Base-by-base conservation (phyloP, 2,797 vertebrate genomes). In the Spondyliosoma cantharus region DNA sequence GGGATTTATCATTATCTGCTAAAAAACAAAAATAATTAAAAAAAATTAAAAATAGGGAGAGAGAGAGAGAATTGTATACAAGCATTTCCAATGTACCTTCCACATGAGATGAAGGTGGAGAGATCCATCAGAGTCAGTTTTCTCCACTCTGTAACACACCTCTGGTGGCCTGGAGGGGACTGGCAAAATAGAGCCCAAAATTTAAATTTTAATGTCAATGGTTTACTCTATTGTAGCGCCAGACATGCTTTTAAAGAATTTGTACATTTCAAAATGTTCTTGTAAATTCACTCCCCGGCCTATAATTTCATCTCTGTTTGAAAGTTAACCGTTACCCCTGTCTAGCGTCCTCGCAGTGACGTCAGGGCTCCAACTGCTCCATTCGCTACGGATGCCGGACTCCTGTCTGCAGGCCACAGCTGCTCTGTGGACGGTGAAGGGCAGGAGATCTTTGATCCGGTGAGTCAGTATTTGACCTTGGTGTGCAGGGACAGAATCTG, bases 341-440 rank as follows among this genome's bases (percentile, higher is more conserved):
- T 78, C 81, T 63, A 54, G 65, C 3, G 87, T 91, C 53, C 15
- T 74, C 2, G 1, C 25, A 0, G 22, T 65, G 0, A 74, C 22
- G 0, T 76, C 81, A 1, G 29, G 0, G 73, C 90, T 91, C 87
- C 88, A 90, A 54, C 50, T n/a, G 52, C 87, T 90, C 84, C 81
- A 90, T 54, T 54, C 16, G 52, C 87, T 90, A 82, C 81, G 68
- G 58, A 75, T 1, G 25, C 27, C 8, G 0, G 3, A 56, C 9
- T 12, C 0, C 9, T 1, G 6, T 7, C 32, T 84, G 82, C 88
- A 91, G 73, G 83, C 59, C 27, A 82, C 82, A 1, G 85, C 74
- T 0, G 61, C 85, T 43, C 42, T 71, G 82, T 87, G 89, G 15
- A n/a, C 0, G 0, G 53, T 84, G 4, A 82, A 87, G 0, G 78